Conservation (phyloP, 2,113 vertebrate genomes). For the Neodon shergylaensis region DNA sequence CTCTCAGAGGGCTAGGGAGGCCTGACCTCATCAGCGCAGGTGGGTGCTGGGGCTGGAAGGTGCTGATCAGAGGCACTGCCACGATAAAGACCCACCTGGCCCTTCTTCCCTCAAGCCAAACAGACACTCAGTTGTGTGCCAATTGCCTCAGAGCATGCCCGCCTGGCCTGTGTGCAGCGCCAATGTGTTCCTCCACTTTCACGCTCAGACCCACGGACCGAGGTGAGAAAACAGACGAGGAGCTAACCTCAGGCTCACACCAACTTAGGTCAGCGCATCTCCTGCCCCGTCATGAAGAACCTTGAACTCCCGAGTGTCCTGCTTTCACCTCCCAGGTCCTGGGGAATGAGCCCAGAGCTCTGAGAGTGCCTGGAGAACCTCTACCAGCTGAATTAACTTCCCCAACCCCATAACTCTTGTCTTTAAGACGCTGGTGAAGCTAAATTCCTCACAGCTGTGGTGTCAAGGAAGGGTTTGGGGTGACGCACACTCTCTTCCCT, state of each 20-base stretch:
- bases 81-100: not conserved
- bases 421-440: not conserved
- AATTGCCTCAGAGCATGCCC: not conserved
- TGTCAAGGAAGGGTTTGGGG: not conserved
- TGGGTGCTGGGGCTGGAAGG: not conserved
- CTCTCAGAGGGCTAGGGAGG: not conserved
- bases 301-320: not conserved
- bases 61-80: not conserved
- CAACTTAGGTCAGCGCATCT: not conserved
- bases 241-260: not conserved
- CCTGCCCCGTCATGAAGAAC: not conserved
- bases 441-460: not conserved
- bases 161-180: too few species aligned
- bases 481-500: not conserved
- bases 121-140: not conserved
- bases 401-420: not conserved
- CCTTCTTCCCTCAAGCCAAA: not conserved
- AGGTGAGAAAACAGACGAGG: not conserved
- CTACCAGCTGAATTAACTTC: not conserved
- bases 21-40: fast-evolving
- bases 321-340: not conserved
- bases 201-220: not conserved
- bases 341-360: not conserved
- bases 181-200: not conserved
- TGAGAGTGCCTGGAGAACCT: not conserved